Evolutionary conservation across 1,140 invertebrate genomes (phyloP).

Genomic region (Diachasma alloeum): DNA sequence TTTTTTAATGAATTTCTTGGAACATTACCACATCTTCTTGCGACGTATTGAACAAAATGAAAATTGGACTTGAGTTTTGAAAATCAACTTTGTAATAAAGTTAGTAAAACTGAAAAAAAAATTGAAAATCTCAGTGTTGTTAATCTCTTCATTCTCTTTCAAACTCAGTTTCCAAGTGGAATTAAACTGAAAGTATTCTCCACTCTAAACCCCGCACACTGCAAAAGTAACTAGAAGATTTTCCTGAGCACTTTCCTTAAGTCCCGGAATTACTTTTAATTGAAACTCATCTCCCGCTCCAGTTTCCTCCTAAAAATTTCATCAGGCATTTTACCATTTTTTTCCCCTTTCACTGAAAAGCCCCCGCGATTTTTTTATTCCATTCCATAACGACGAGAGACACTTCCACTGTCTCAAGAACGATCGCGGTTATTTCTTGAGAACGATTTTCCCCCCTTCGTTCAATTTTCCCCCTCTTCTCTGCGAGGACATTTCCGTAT

Average conservation of each 20-base stretch:
- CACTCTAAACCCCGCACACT: not conserved
- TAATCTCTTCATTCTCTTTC: too few relatives aligned
- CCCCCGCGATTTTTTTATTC: conserved; percentile 11
- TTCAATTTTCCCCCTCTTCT: not conserved
- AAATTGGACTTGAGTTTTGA: too few relatives aligned
- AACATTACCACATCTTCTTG: too few relatives aligned
- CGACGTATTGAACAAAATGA: too few relatives aligned
- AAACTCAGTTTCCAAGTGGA: not conserved
- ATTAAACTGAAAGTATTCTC: not conserved
- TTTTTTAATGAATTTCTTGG: too few relatives aligned
- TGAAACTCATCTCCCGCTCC: conserved; percentile 38
- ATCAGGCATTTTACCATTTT: conserved; percentile 34
- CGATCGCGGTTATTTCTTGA: conserved; percentile 26
- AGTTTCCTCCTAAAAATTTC: conserved; percentile 56
- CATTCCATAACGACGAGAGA: conserved; percentile 7
- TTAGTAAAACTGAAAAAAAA: too few relatives aligned
- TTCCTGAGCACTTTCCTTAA: conserved; percentile 33
- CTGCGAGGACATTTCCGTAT: not conserved
- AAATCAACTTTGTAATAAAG: too few relatives aligned
- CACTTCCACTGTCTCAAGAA: conserved; percentile 20
- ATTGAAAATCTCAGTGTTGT: too few relatives aligned
- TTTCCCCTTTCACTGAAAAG: not conserved
- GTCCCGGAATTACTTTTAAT: conserved; percentile 57
- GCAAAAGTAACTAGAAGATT: conserved; percentile 1
- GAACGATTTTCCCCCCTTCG: conserved; percentile 9